phyloP scores from a whole-genome alignment of 2,888 invertebrate species.

The Drosophila mulleri region DNA sequence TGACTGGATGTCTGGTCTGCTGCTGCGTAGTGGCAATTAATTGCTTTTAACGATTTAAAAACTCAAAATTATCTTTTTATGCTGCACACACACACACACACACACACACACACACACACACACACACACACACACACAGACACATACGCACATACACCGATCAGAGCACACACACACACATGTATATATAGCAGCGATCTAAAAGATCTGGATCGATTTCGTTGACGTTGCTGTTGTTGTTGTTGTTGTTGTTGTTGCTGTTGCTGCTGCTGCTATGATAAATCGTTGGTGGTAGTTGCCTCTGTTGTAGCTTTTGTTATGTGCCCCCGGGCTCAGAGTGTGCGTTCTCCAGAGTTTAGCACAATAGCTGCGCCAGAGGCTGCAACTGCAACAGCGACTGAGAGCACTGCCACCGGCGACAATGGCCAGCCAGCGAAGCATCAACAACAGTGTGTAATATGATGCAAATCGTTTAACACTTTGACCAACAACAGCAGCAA shows the following conservation, averaged over 20 bases:
- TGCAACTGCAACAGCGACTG: conserved; percentile 18
- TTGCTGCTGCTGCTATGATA: conserved; percentile 70
- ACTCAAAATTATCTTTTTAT: conserved; percentile 77
- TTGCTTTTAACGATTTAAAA: conserved; percentile 81
- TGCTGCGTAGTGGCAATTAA: conserved; percentile 77
- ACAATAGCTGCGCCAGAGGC: conserved; percentile 64
- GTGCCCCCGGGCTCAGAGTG: conserved; percentile 38
- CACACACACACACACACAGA: conserved; percentile 20
- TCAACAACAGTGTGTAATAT: conserved; percentile 73
- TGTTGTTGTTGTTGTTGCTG: conserved; percentile 65
- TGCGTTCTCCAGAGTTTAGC: conserved; percentile 59
- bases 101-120: conserved; percentile 6
- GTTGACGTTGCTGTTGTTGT: conserved; percentile 66
- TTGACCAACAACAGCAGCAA: conserved; percentile 67
- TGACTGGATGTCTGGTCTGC: conserved; percentile 46
- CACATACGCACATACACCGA: conserved; percentile 18
- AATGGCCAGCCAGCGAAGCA: conserved; percentile 71
- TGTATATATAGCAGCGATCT: conserved; percentile 12
- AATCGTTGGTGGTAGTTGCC: conserved; percentile 68
- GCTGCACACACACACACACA: conserved; percentile 57
- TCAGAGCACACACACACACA: conserved; percentile 6
- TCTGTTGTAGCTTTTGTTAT: conserved; percentile 59
- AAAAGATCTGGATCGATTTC: conserved; percentile 77
- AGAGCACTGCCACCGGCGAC: conserved; percentile 52
- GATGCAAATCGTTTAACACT: conserved; percentile 79